Base-by-base conservation (phyloP, 2,113 vertebrate species). In the Odontesthes bonariensis region DNA sequence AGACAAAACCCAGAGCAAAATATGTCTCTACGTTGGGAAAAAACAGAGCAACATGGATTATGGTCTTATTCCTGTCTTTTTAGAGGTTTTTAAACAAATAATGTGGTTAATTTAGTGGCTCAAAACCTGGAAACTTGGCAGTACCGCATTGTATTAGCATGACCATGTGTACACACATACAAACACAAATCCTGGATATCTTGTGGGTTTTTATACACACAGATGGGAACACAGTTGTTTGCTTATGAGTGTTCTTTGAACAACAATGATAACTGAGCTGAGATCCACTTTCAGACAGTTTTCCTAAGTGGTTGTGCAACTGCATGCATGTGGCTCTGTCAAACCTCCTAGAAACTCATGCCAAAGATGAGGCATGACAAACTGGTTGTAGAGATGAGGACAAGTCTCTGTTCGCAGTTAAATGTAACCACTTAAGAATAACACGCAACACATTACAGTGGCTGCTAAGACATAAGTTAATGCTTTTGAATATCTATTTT, bases 371-470 rank as follows among this genome's bases (percentile, higher is more conserved):
- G 64, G 59, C 42, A 70, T 71, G 54, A 57, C 75, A 31, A 66
- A 56, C 31, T 61, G 58, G 31, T 22, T 80, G 44, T 72, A 51
- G 66, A 74, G 79, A 79, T 68, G 70, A 76, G 63, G 71, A 78
- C 58, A 54, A 82, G 81, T 27, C 27, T 27, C 27, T 27, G 27
- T 27, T 27, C 27, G 3, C 27, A 27, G 27, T 83, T 56, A 81
- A 68, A 64, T 77, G 56, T 59, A 49, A 60, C 54, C 53, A 66
- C 70, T 76, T 59, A 16, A 69, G 49, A 82, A 56, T 31, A 75
- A 73, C 58, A 77, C 13, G 67, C 20, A 59, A n/a, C 42, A 27
- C 27, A 27, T 3, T 27, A 2, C 27, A 27, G 27, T 38, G 10
- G 10, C 7, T 38, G 5, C 6, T 38, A 10, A 38, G 6, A 38